Conservation (phyloP, 2,113 vertebrate genomes). For the Anolis carolinensis region DNA sequence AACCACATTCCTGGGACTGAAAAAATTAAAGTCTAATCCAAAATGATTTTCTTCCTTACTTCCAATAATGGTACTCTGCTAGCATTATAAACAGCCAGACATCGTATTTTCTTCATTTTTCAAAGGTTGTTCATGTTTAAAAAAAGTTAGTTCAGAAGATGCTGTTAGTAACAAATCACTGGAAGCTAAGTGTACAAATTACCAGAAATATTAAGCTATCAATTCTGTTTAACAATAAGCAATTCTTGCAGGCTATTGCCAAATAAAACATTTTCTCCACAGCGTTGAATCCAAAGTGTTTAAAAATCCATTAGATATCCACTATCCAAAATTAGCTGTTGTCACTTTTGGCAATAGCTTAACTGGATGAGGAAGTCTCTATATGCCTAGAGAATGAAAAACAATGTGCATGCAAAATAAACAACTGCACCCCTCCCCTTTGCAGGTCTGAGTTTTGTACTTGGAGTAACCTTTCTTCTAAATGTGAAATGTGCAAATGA, state of each 20-base stretch:
- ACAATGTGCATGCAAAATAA: neutral
- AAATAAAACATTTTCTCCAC: neutral
- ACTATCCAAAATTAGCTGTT: neutral
- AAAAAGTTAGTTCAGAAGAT: conserved; percentile 54
- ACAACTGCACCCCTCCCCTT: conserved; percentile 7
- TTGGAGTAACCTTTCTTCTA: neutral
- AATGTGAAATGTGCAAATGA: conserved; percentile 2
- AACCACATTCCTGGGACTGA: neutral
- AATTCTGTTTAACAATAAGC: conserved; percentile 28
- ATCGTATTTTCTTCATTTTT: neutral
- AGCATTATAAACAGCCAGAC: neutral
- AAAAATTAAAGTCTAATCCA: neutral
- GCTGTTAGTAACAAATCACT: conserved; percentile 32
- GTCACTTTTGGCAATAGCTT: neutral
- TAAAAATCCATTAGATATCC: neutral
- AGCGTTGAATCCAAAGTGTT: neutral
- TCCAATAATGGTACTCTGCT: neutral
- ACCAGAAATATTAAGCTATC: neutral
- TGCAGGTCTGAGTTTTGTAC: neutral
- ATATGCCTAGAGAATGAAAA: neutral
- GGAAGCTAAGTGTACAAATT: neutral
- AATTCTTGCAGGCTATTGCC: conserved; percentile 18
- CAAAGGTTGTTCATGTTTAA: conserved; percentile 39
- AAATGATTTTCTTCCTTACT: neutral
- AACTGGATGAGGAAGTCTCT: neutral